A percentile compares a stretch with the other conserved stretches of the same genome.
These are phyloP conservation scores for Psephotus haematonotus DNA, from an alignment of 2,113 vertebrate species.

Conservation along the genomic window DNA sequence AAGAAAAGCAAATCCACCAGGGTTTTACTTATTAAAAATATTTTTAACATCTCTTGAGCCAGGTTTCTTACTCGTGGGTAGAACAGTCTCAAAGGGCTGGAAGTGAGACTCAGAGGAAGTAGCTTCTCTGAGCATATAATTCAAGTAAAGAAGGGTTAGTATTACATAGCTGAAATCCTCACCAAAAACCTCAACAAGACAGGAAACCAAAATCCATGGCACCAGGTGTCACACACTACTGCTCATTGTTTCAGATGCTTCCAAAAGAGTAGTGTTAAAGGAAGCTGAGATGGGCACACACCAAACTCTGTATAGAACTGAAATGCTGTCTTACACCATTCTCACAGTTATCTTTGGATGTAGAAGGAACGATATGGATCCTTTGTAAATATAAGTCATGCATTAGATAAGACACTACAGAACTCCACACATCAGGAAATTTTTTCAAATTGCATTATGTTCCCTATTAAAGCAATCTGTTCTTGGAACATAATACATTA, in stretches of 20 bases:
- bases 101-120: neutral
- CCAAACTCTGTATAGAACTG: rapidly evolving
- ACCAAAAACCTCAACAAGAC: neutral
- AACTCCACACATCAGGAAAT: neutral
- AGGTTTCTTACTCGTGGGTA: neutral
- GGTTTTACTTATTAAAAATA: neutral
- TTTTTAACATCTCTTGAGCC: neutral
- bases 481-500: neutral
- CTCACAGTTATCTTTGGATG: neutral
- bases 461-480: neutral
- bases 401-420: neutral
- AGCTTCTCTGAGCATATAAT: neutral
- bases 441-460: constrained; percentile 12
- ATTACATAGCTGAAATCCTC: neutral
- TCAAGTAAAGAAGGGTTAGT: neutral
- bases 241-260: neutral
- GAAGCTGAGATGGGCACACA: neutral
- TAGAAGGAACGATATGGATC: neutral
- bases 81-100: neutral
- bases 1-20: neutral
- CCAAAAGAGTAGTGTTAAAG: neutral
- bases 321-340: neutral
- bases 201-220: neutral
- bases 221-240: neutral
- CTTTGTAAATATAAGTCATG: neutral